Conservation (phyloP, 2,113 vertebrate species). For the Cettia cetti region DNA sequence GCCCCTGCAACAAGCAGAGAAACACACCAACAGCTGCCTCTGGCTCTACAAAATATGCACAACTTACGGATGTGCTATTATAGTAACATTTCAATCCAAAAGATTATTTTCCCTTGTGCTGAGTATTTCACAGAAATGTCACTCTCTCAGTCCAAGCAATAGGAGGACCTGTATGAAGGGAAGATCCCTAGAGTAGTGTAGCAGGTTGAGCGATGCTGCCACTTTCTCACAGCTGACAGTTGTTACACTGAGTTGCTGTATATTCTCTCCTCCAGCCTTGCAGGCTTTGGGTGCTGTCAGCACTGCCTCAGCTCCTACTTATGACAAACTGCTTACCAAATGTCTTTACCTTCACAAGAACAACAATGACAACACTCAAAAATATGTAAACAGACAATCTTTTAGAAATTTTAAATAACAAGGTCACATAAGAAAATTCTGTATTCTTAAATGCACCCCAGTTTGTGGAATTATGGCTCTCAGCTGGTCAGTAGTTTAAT, state of each 20-base stretch:
- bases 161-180: not conserved
- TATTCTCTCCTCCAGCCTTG: not conserved
- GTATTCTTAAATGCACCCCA: not conserved
- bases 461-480: not conserved
- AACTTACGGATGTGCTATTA: fast-evolving
- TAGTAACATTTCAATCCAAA: not conserved
- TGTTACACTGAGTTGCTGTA: not conserved
- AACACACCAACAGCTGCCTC: not conserved
- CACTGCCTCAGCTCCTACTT: not conserved
- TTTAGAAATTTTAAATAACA: not conserved
- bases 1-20: not conserved
- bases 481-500: not conserved
- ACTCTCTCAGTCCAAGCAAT: not conserved
- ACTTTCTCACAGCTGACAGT: not conserved
- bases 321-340: not conserved
- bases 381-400: not conserved
- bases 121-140: not conserved
- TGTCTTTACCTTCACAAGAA: not conserved
- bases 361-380: not conserved
- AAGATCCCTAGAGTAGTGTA: not conserved
- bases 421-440: not conserved
- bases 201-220: not conserved
- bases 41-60: not conserved
- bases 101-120: not conserved
- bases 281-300: not conserved